A percentile compares a stretch with the other conserved stretches of the same genome.
Evolutionary conservation across 2,888 invertebrate species (phyloP).

Genomic region (Cosmia pyralina): DNA sequence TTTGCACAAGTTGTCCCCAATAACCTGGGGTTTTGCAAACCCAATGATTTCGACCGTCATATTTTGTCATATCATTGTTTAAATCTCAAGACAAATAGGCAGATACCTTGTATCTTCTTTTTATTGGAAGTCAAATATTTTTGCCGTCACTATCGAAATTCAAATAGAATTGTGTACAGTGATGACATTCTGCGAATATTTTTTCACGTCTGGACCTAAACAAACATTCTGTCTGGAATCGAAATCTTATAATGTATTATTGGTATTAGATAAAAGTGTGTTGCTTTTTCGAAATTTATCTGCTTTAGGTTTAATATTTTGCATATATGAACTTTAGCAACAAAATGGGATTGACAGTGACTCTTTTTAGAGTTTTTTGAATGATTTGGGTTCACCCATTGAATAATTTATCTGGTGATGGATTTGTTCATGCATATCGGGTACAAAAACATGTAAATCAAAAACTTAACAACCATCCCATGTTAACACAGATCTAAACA

Average conservation of each 20-base stretch:
- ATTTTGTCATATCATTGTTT: constrained; percentile 17
- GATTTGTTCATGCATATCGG: constrained; percentile 6
- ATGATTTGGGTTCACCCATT: neutral
- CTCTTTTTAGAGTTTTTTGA: neutral
- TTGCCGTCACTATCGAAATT: constrained; percentile 65
- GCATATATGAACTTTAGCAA: neutral
- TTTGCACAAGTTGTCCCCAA: neutral
- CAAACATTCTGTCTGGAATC: constrained; percentile 65
- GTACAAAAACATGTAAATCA: constrained; percentile 36
- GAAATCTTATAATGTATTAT: constrained; percentile 33
- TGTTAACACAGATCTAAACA: constrained; percentile 35
- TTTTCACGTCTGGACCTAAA: constrained; percentile 73
- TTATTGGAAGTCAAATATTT: constrained; percentile 52
- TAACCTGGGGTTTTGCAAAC: neutral
- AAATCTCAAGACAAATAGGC: constrained; percentile 28
- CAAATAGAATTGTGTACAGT: constrained; percentile 72
- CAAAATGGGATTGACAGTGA: neutral
- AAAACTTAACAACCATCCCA: constrained; percentile 34
- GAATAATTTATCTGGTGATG: neutral
- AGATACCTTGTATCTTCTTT: constrained; percentile 48
- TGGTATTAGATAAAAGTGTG: constrained; percentile 32
- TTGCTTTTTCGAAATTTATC: neutral
- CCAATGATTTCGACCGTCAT: neutral
- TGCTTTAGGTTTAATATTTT: neutral
- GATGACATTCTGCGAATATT: constrained; percentile 76